A percentile compares a stretch with the other conserved stretches of the same genome.
Conservation (phyloP, 2,888 invertebrate genomes). For the Pristionchus japonicus region DNA sequence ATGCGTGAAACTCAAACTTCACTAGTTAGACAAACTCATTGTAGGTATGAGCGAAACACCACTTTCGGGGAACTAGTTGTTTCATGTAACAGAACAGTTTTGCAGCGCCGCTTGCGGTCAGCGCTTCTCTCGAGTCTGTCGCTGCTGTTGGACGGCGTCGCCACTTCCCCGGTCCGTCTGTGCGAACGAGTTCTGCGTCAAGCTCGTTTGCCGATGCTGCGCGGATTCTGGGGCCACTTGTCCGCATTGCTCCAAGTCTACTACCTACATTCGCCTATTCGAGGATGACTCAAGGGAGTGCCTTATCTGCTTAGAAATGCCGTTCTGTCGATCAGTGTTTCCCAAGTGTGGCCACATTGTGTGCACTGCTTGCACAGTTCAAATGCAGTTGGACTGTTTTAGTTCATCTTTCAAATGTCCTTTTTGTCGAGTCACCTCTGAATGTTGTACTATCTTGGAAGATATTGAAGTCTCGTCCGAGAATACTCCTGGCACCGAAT, state of each 20-base stretch:
- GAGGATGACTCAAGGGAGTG: neutral
- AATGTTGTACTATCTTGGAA: too few species aligned
- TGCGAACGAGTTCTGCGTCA: neutral
- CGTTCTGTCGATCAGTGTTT: neutral
- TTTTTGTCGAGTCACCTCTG: too few species aligned
- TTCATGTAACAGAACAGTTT: too few species aligned
- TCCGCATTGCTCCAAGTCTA: neutral
- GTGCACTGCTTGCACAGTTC: neutral
- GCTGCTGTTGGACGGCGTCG: neutral
- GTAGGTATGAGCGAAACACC: too few species aligned
- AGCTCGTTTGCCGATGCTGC: neutral
- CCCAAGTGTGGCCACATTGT: neutral
- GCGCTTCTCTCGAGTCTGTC: neutral
- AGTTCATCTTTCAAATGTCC: too few species aligned
- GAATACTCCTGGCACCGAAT: too few species aligned
- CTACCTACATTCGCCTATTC: neutral
- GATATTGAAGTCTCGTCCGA: too few species aligned
- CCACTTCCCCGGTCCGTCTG: neutral
- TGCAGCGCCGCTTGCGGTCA: neutral
- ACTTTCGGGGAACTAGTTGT: too few species aligned
- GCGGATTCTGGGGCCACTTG: neutral
- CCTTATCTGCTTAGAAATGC: neutral
- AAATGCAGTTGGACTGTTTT: too few species aligned
- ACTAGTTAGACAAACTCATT: too few species aligned
- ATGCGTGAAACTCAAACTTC: too few species aligned